Evolutionary conservation across 35 echinoderm and acorn worm genomes (phyloP), one percentile per base, ranked within the genome.

Genomic region (Stichopus chloronotus): DNA sequence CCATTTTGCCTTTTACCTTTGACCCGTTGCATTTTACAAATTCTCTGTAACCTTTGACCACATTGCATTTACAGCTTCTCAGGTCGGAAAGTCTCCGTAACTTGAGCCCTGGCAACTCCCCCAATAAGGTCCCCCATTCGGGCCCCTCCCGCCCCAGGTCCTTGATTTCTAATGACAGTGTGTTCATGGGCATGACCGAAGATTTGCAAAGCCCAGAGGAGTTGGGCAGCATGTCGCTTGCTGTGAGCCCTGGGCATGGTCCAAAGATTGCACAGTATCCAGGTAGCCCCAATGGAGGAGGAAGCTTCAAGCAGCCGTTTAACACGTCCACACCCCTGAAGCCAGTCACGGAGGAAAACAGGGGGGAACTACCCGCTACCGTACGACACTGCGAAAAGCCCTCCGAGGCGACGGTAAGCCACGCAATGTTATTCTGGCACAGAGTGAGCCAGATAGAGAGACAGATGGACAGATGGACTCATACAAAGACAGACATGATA

Each of bases 41-140:
- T 24, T 63, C 10, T 91, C 57, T 65, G 13, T 84, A 54, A 78
- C 52, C 56, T 92, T 72, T 92, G 79, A 84, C 79, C 79, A 21
- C 59, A 58, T 54, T 92, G n/a, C 88, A 85, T 85, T 43, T 68
- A 63, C 93, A 96, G 95, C 24, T 96, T 13, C 88, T 92, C 24
- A 90, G 95, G 6, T 96, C 93, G 63, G 95, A 96, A 63, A 96
- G 95, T 57, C 91, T 96, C 8, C 95, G 95, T 59, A 96, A 96
- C 91, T 84, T 96, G 77, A 93, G 90, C 84, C 95, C 93, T 6
- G 58, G 88, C 10, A 91, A 83, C 59, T 94, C 95, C 8, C 90
- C 95, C 9, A 90, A 71, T 81, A 78, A 74, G 21, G 53, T 58
- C 23, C 8, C 61, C 16, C 63, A 87, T 53, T 61, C 88, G 4